phyloP scores from a whole-genome alignment of 2,888 invertebrate genomes.

The Brassicogethes aeneus region DNA sequence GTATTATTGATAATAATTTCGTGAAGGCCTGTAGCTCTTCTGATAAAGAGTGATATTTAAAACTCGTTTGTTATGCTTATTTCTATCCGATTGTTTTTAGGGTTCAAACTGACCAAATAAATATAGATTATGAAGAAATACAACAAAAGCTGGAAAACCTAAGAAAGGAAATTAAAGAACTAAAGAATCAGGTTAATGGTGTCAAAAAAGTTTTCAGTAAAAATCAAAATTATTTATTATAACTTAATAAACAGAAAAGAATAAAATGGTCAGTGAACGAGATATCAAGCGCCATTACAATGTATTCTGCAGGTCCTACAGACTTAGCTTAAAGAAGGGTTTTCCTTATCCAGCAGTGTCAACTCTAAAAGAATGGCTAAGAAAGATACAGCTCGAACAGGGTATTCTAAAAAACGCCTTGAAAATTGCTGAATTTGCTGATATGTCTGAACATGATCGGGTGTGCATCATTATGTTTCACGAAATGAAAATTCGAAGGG shows the following conservation, averaged over 20 bases:
- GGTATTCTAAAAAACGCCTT: conserved; percentile 10
- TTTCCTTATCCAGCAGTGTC: conserved; percentile 11
- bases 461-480: conserved; percentile 14
- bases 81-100: no score
- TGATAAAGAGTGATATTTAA: no score
- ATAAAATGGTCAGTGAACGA: conserved; percentile 10
- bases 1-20: no score
- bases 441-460: conserved; percentile 9
- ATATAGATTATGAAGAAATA: neutral
- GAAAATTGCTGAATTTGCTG: conserved; percentile 9
- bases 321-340: conserved; percentile 8
- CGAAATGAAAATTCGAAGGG: conserved; percentile 19
- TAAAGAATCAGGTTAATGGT: conserved; percentile 7
- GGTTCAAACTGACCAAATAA: conserved; percentile 6
- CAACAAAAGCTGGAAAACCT: neutral
- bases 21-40: no score
- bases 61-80: neutral
- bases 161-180: conserved; percentile 6
- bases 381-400: conserved; percentile 9
- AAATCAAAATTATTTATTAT: conserved; percentile 12
- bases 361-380: conserved; percentile 9
- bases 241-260: conserved; percentile 8
- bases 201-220: conserved; percentile 8
- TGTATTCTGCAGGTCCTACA: conserved; percentile 12
- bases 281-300: conserved; percentile 9